These are phyloP conservation scores for Pleuronectes platessa DNA, from an alignment of 2,113 vertebrate species.

Conservation along the genomic window DNA sequence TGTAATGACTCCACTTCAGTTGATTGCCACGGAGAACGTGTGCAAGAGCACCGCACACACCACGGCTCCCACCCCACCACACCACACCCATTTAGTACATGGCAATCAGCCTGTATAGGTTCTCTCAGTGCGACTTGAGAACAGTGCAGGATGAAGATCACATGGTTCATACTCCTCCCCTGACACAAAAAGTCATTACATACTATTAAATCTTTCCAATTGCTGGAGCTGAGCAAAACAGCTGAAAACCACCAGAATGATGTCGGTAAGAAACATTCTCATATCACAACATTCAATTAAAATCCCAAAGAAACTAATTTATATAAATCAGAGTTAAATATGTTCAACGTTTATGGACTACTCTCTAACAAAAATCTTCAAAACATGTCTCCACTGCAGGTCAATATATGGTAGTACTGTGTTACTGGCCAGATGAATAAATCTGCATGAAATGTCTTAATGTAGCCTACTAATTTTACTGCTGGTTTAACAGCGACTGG, in stretches of 20 bases:
- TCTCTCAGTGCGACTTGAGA: constrained; percentile 10
- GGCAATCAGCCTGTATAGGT: constrained; percentile 22
- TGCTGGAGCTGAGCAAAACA: background rate
- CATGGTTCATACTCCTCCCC: background rate
- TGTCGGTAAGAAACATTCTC: background rate
- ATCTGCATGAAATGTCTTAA: background rate
- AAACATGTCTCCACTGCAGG: background rate
- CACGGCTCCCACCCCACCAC: background rate
- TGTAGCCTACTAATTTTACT: background rate
- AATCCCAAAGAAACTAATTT: background rate
- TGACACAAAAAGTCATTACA: background rate
- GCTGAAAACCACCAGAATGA: background rate
- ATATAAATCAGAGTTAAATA: background rate
- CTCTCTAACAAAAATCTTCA: background rate
- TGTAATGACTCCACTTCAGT: constrained; percentile 48
- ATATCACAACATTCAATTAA: background rate
- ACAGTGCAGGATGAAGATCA: background rate
- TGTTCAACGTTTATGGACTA: background rate
- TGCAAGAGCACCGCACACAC: background rate
- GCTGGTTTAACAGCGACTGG: background rate
- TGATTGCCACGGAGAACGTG: constrained; percentile 15
- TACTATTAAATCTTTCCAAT: background rate
- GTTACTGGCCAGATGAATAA: background rate
- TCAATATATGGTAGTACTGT: background rate
- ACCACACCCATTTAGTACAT: constrained; percentile 2